These are phyloP conservation scores for Falcaria lacertinaria DNA, from an alignment of 2,888 invertebrate genomes.

Conservation along the genomic window DNA sequence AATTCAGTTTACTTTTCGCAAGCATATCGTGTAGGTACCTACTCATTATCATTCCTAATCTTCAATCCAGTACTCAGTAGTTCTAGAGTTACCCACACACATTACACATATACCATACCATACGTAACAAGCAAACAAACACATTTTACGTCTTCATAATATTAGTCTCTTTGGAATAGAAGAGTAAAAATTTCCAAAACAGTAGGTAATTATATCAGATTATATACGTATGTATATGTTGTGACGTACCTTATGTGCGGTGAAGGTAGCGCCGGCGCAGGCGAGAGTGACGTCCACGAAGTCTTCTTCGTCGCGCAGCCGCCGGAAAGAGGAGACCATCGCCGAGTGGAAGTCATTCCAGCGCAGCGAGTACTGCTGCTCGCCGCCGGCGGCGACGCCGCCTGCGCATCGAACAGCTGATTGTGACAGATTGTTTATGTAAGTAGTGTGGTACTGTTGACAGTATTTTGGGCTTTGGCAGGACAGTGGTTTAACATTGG, in stretches of 20 bases:
- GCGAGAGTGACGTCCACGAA: conserved; percentile 96
- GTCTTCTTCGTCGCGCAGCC: conserved; percentile 93
- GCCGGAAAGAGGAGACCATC: conserved; percentile 93
- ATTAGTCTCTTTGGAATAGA: too few species aligned
- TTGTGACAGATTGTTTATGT: not conserved
- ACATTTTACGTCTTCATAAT: too few species aligned
- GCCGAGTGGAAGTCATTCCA: conserved; percentile 97
- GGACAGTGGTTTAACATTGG: too few species aligned
- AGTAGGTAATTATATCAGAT: too few species aligned
- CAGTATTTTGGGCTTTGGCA: not conserved
- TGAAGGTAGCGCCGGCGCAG: conserved; percentile 93
- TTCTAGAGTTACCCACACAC: too few species aligned
- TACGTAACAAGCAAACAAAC: too few species aligned
- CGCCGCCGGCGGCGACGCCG: conserved; percentile 76
- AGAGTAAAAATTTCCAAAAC: too few species aligned
- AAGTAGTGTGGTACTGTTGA: not conserved
- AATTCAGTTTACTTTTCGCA: too few species aligned
- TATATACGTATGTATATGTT: not conserved
- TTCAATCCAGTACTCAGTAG: too few species aligned
- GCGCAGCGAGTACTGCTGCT: conserved; percentile 94
- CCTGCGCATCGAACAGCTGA: conserved; percentile 34
- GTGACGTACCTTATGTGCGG: conserved; percentile 87
- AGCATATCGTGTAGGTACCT: too few species aligned
- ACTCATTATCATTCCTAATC: too few species aligned
- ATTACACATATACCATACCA: too few species aligned